phyloP scores from a whole-genome alignment of 2,797 vertebrate species.

The Brachyalestes nurse region DNA sequence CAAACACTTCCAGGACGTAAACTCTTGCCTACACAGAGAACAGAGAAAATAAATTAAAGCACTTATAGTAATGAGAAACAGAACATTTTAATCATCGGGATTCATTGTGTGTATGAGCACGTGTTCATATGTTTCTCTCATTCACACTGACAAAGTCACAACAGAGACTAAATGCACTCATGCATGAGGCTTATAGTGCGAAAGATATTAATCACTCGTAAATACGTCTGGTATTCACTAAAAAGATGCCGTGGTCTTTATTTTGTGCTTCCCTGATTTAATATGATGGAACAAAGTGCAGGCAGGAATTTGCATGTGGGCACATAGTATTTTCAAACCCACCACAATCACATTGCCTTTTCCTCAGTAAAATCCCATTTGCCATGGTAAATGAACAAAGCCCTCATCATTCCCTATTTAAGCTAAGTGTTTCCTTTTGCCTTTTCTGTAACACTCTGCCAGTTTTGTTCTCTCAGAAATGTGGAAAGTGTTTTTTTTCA shows the following conservation, averaged over 20 bases:
- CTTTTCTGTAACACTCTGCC: background rate
- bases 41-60: background rate
- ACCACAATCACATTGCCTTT: slow-evolving; percentile 17
- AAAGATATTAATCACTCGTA: slow-evolving; percentile 16
- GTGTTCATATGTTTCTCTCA: slow-evolving; percentile 5
- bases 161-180: slow-evolving; percentile 16
- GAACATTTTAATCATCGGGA: background rate
- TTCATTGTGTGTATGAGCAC: slow-evolving; percentile 3
- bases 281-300: background rate
- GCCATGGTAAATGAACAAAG: slow-evolving; percentile 11
- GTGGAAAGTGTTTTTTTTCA: background rate
- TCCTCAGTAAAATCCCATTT: slow-evolving; percentile 19
- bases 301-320: slow-evolving; percentile 5
- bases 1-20: background rate
- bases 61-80: slow-evolving; percentile 28
- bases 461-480: background rate
- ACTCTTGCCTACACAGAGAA: background rate
- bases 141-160: background rate
- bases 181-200: slow-evolving; percentile 16
- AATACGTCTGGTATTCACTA: slow-evolving; percentile 1
- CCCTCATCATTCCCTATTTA: slow-evolving; percentile 19
- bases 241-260: background rate
- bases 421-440: background rate
- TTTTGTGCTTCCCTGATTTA: background rate
- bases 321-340: slow-evolving; percentile 15